Evolutionary conservation across 2,888 invertebrate genomes (phyloP), one percentile per base, ranked within the genome.

Genomic region (Drosophila nigritarsus): DNA sequence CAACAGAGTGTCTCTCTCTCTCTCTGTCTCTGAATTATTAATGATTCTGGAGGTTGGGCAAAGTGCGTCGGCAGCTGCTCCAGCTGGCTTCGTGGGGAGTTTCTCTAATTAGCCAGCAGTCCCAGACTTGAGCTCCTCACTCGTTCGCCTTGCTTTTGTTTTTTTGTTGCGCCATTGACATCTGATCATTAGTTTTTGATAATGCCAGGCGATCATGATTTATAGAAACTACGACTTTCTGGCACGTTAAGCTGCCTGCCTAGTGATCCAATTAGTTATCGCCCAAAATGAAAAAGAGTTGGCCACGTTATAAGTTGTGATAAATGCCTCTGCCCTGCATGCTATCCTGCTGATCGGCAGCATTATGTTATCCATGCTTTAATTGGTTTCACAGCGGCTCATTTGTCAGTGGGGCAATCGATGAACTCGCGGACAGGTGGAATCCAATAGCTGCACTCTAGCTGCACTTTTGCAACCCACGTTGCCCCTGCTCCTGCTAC

Each of bases 371-470:
- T 82, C 89, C 83, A 75, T 76, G 60, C 80, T 80, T 91, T 92
- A 91, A 91, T 91, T 92, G 91, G 86, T 83, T 90, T 90, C 82
- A 82, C 88, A 85, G 66, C 65, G 84, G 78, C 87, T 90, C 89
- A 91, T 91, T 91, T 91, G 91, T 91, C 92, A 90, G 86, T 82
- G 78, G 70, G 73, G 78, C 89, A 82, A 87, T 88, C 87, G 87
- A 89, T 82, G 83, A 90, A 90, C 80, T 77, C 73, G 83, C 88
- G 51, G 80, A 91, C 92, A 91, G 91, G 91, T 91, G 91, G 81
- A 91, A 83, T 80, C 80, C 78, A 84, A 82, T 79, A 84, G 48
- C 66, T 29, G 11, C 34, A 27, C 54, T 30, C 32, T 53, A n/a
- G 49, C 34, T 60, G 59, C 49, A 50, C 54, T 54, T 50, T 40